These are phyloP conservation scores for Indicator indicator DNA, from an alignment of 2,113 vertebrate species.

Conservation along the genomic window DNA sequence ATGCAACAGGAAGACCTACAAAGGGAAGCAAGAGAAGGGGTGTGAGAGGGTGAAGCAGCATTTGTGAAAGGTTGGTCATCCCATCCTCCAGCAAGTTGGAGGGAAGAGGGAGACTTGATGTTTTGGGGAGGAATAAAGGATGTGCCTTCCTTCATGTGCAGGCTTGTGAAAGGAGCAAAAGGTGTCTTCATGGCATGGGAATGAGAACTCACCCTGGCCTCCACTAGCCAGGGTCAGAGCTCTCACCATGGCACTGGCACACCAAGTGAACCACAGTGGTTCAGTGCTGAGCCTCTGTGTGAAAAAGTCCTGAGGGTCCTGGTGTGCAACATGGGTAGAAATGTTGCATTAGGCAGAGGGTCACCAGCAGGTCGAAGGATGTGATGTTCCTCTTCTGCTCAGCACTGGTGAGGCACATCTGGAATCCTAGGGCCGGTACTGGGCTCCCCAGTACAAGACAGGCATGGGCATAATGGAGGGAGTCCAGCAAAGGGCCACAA, in stretches of 20 bases:
- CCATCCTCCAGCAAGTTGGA: neutral
- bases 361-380: neutral
- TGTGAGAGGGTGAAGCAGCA: neutral
- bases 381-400: no score
- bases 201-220: neutral
- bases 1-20: neutral
- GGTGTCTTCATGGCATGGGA: neutral
- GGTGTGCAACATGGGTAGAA: neutral
- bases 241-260: neutral
- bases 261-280: no score
- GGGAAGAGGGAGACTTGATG: neutral
- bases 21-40: neutral
- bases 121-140: neutral
- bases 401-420: neutral
- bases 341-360: neutral
- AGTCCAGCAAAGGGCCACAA: no score
- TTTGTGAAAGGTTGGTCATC: neutral
- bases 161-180: neutral
- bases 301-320: neutral
- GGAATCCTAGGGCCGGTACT: neutral
- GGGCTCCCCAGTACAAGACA: no score
- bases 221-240: rapidly evolving
- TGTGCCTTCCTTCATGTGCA: neutral
- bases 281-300: neutral
- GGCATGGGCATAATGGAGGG: no score